Base-by-base conservation (phyloP, 37 sponge, comb jelly and placozoan species). In the Amphimedon queenslandica region DNA sequence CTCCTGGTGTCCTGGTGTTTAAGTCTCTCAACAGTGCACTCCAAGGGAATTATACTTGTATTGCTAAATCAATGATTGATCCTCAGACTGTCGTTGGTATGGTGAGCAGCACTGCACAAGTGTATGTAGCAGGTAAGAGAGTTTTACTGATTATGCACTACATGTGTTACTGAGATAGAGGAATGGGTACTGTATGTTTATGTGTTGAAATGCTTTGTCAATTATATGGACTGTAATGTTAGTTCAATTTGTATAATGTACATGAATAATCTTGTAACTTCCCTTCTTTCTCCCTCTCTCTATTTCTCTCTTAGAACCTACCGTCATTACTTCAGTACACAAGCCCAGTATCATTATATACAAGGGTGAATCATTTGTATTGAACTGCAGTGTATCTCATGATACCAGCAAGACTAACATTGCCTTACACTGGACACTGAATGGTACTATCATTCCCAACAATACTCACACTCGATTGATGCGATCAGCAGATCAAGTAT, bases 41-140 rank as follows among this genome's bases (percentile, higher is more conserved):
- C 28, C 61, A 11, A 25, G 61, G 27, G 5, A 60, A 25, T 5
- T 60, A 60, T 25, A 60, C 61, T 60, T 60, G 61, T 60, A 60
- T n/a, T n/a, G 61, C 61, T 60, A n/a, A 11, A 60, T 11, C 27
- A 60, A 60, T 25, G 61, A 60, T 60, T 25, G 28, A 11, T 6
- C 23, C 23, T 60, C 24, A 11, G 8, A 6, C 5, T 13, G 23
- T 25, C 5, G 21, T 60, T 25, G 27, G 27, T n/a, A 5, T 6
- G 21, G 28, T 6, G 5, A 60, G 27, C 8, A 60, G 61, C 21
- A 60, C 61, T 25, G 61, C 61, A n/a, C 24, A 60, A n/a, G 5
- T 60, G 5, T 25, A n/a, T 5, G 61, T n/a, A 25, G 61, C 28
- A 6, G 61, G 61, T 60, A 60, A 60, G 61, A n/a, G n/a, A n/a